These are phyloP conservation scores for Aselliscus stoliczkanus DNA, from an alignment of 2,797 vertebrate species.

Conservation along the genomic window DNA sequence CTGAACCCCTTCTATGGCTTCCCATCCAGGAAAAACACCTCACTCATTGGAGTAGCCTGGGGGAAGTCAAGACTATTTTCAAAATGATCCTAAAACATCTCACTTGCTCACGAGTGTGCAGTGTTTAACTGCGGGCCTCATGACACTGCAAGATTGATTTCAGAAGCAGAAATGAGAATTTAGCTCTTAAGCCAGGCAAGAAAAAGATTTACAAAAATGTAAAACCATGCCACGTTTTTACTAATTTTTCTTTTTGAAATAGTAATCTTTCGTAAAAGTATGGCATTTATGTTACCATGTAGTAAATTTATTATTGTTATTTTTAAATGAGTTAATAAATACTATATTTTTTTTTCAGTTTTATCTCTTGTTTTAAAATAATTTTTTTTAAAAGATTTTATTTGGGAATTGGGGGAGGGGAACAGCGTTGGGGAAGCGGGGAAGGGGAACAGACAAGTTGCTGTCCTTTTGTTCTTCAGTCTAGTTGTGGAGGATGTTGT, in stretches of 20 bases:
- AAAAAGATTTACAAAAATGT: background rate
- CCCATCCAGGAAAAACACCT: background rate
- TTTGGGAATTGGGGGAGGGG: too few relatives aligned
- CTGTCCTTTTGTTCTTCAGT: too few relatives aligned
- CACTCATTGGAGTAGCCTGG: background rate
- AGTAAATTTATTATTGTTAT: background rate
- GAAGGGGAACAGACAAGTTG: too few relatives aligned
- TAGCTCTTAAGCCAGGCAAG: too few relatives aligned
- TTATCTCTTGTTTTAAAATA: background rate
- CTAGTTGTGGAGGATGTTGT: too few relatives aligned
- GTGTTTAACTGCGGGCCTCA: background rate
- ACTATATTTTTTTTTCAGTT: background rate
- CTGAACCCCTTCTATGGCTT: background rate
- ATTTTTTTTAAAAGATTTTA: too few relatives aligned
- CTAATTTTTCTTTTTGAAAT: background rate
- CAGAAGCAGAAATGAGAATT: background rate
- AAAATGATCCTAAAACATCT: background rate
- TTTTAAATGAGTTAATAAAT: background rate
- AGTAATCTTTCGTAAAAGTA: background rate
- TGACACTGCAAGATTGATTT: background rate
- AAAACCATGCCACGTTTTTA: background rate
- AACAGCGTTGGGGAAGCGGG: too few relatives aligned
- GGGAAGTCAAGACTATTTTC: background rate
- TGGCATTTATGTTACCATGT: background rate
- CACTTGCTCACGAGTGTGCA: fast-evolving